Evolutionary conservation across 2,113 vertebrate genomes (phyloP), one percentile per base, ranked within the genome.

Genomic region (Casuarius casuarius): DNA sequence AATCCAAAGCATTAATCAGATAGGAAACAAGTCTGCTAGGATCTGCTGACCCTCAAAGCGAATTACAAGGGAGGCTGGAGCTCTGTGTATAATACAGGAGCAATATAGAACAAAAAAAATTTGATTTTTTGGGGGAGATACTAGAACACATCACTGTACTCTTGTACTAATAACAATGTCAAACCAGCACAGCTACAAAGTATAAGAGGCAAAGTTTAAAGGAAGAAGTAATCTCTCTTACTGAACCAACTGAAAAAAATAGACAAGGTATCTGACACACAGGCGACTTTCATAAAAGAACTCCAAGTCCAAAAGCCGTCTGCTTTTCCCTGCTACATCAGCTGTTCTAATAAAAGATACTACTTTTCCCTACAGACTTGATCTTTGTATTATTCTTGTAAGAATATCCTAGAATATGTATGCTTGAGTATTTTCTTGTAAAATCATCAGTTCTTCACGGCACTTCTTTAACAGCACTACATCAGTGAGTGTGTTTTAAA

Each of bases 301-400:
- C 77, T 85, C 8, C n/a, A 91, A 87, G 28, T n/a, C 44, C 38
- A 73, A 94, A 89, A 89, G 7, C 38, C 67, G 65, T 59, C 61
- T 84, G 40, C 3, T 91, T 84, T 92, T 76, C 25, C 10, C 17
- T 12, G 33, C 22, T 62, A 0, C 40, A 66, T 82, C 81, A 82
- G 4, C 25, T 52, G 17, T 67, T 88, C 59, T 35, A 65, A 70
- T 71, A 81, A 92, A 87, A 67, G n/a, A 76, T 75, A 7, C 2
- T 51, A 51, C 18, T 23, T 74, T 87, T 92, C 25, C 17, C 31
- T 48, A 58, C 3, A 59, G 65, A 72, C 25, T 56, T 74, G 56
- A 26, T 84, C 72, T 49, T 59, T 63, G 9, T 48, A 42, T 14
- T 75, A 31, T 15, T 84, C 9, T 54, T 62, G 6, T 73, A 56